These are phyloP conservation scores for Porites lobata DNA, from an alignment of 92 coral and sea anemone genomes.

Conservation along the genomic window DNA sequence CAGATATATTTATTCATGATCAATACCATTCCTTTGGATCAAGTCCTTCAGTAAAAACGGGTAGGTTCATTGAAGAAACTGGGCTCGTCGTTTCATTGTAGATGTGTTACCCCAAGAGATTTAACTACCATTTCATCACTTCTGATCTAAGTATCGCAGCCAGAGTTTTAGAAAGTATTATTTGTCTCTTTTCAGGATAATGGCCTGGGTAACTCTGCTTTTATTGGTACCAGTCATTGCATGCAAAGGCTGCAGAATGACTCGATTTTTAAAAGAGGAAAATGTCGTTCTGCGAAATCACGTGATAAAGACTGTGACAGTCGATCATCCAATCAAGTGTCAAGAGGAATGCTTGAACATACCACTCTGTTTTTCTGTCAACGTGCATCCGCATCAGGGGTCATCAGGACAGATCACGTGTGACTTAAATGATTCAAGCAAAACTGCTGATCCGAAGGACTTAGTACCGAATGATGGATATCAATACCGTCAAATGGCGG, in stretches of 20 bases:
- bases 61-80: too few relatives aligned
- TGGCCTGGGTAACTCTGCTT: constrained; percentile 5
- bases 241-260: constrained; percentile 26
- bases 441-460: constrained; percentile 9
- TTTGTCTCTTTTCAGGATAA: not conserved
- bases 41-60: too few relatives aligned
- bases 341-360: not conserved
- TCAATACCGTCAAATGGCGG: constrained; percentile 21
- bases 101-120: too few relatives aligned
- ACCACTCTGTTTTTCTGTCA: constrained; percentile 26
- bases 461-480: not conserved
- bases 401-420: constrained; percentile 5
- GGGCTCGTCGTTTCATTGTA: too few relatives aligned
- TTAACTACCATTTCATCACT: too few relatives aligned
- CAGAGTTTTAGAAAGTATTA: too few relatives aligned
- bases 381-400: not conserved
- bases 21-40: too few relatives aligned
- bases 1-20: too few relatives aligned
- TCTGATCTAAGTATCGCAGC: too few relatives aligned
- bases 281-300: not conserved
- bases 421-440: constrained; percentile 24
- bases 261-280: constrained; percentile 6
- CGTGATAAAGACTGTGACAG: constrained; percentile 16
- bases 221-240: not conserved
- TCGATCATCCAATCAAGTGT: not conserved